phyloP scores from a whole-genome alignment of 2,797 vertebrate species.

The Hyperoplus immaculatus region DNA sequence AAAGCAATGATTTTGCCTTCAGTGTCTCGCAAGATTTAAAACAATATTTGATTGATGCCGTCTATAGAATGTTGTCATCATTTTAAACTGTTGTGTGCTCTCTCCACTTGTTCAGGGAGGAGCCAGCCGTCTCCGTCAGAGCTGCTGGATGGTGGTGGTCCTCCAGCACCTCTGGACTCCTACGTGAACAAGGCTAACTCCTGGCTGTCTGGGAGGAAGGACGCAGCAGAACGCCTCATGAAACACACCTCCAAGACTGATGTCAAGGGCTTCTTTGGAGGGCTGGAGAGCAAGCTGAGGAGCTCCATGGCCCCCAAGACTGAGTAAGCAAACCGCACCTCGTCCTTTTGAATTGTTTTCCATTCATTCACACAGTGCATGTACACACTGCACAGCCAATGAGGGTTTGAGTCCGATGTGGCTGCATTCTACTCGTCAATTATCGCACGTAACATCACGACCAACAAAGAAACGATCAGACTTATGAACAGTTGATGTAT shows the following conservation, averaged over 20 bases:
- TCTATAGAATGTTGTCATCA: not conserved
- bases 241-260: constrained; percentile 92
- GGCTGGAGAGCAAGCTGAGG: constrained; percentile 94
- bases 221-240: constrained; percentile 92
- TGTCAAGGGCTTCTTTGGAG: constrained; percentile 94
- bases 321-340: constrained; percentile 82
- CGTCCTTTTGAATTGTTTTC: not conserved
- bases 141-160: constrained; percentile 82
- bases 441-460: too few relatives aligned
- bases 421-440: too few relatives aligned
- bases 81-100: not conserved
- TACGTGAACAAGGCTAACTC: constrained; percentile 94
- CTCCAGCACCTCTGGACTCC: constrained; percentile 89
- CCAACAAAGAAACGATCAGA: too few relatives aligned
- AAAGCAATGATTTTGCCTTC: too few relatives aligned
- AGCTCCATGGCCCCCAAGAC: constrained; percentile 82
- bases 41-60: not conserved
- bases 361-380: not conserved
- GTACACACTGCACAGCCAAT: too few relatives aligned
- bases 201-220: constrained; percentile 95
- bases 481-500: too few relatives aligned
- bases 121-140: constrained; percentile 86
- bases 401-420: too few relatives aligned
- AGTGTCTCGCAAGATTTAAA: not conserved
- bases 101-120: constrained; percentile 83